Conservation (phyloP, 2,797 vertebrate genomes). For the Sebastolobus alascanus region DNA sequence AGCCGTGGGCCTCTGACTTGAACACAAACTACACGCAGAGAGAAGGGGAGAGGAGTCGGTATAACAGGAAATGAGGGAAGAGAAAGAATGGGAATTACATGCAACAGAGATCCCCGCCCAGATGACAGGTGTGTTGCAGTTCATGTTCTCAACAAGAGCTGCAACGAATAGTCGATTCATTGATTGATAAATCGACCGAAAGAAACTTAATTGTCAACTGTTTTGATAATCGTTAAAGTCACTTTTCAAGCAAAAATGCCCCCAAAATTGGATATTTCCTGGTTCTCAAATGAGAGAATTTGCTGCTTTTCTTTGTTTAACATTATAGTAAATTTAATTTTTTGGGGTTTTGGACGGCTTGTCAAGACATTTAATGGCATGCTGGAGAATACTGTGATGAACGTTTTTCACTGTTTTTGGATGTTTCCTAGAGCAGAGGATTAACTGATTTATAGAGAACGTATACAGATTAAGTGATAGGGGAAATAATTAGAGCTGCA, state of each 20-base stretch:
- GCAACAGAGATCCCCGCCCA: not conserved
- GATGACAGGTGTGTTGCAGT: not conserved
- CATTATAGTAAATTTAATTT: not conserved
- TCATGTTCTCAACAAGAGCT: not conserved
- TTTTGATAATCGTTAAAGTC: not conserved
- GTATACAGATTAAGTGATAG: not conserved
- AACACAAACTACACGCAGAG: conserved; percentile 91
- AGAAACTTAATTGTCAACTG: not conserved
- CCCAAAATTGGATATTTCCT: not conserved
- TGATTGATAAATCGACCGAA: not conserved
- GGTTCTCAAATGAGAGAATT: not conserved
- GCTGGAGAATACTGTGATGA: not conserved
- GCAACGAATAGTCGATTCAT: not conserved
- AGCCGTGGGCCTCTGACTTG: conserved; percentile 90
- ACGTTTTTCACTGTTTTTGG: not conserved
- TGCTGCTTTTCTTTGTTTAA: not conserved
- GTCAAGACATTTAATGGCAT: not conserved
- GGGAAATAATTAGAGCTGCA: not conserved
- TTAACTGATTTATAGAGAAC: not conserved
- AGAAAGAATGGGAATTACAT: not conserved
- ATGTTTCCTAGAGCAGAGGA: not conserved
- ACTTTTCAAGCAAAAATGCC: not conserved
- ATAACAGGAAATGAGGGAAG: not conserved
- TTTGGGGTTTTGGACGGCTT: not conserved
- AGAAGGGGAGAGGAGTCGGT: not conserved